These are phyloP conservation scores for Nerophis lumbriciformis DNA, from an alignment of 2,113 vertebrate species.

Conservation along the genomic window DNA sequence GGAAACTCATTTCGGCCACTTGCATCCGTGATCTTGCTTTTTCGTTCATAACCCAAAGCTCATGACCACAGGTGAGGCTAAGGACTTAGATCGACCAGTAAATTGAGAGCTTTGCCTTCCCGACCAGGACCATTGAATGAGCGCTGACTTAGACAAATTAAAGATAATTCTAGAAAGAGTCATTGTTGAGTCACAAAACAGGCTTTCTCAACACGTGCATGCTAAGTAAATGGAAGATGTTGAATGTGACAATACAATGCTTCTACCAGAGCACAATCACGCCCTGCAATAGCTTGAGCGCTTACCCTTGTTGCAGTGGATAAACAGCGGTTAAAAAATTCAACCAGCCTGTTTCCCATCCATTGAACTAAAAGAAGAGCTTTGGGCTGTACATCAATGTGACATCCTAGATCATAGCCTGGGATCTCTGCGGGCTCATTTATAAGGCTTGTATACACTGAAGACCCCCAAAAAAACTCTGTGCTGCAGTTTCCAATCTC, in stretches of 20 bases:
- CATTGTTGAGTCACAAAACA: conserved; percentile 10
- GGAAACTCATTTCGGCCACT: no score
- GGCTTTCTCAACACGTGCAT: conserved; percentile 7
- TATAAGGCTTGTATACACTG: conserved; percentile 59
- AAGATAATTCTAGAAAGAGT: conserved; percentile 15
- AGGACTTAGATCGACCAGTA: no score
- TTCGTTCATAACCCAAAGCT: no score
- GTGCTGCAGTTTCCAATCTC: conserved; percentile 33
- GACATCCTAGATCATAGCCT: conserved; percentile 61
- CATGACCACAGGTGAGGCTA: no score
- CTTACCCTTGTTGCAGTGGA: conserved; percentile 38
- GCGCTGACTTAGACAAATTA: neutral
- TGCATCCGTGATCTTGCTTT: no score
- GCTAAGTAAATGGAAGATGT: conserved; percentile 11
- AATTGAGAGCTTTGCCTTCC: no score
- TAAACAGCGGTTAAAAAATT: conserved; percentile 59
- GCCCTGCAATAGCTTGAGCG: conserved; percentile 7
- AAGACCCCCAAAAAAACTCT: conserved; percentile 46
- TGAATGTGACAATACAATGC: conserved; percentile 14
- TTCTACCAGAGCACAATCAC: conserved; percentile 8
- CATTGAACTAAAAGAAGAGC: conserved; percentile 63
- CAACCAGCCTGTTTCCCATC: conserved; percentile 47
- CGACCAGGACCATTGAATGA: no score
- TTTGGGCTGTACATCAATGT: conserved; percentile 65
- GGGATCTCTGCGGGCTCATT: conserved; percentile 63